Percentiles rank a stretch among this genome's conserved stretches.
Evolutionary conservation across 2,888 invertebrate species (phyloP).

Genomic region (Neoascia interrupta): DNA sequence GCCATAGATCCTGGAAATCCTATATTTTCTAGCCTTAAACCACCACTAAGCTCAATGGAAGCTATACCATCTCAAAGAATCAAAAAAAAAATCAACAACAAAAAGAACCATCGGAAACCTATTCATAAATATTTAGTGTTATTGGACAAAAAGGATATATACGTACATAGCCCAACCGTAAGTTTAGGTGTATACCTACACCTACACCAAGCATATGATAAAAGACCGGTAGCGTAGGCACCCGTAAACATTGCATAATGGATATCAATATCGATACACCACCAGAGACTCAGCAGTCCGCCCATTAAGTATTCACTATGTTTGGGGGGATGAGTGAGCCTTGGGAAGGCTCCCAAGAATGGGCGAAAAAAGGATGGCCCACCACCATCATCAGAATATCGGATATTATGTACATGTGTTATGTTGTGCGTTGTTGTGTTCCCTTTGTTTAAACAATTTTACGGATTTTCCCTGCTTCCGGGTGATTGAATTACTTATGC

Average conservation of each 20-base stretch:
- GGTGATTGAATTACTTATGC: constrained; percentile 67
- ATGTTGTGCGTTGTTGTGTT: constrained; percentile 13
- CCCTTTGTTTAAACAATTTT: constrained; percentile 40
- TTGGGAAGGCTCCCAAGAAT: constrained; percentile 3
- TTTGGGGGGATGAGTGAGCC: neutral
- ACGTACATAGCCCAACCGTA: neutral
- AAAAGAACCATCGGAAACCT: constrained; percentile 2
- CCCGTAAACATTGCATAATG: constrained; percentile 42
- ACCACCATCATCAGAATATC: constrained; percentile 32
- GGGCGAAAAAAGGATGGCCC: constrained; percentile 6
- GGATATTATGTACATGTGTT: constrained; percentile 2
- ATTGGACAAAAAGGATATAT: constrained; percentile 11
- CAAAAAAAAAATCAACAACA: neutral
- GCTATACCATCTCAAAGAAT: neutral
- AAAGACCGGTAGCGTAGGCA: constrained; percentile 9
- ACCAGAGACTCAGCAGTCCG: constrained; percentile 5
- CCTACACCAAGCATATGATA: too few relatives aligned
- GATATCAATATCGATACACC: constrained; percentile 39
- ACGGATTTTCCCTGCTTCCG: constrained; percentile 61
- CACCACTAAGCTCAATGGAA: neutral
- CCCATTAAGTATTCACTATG: constrained; percentile 41
- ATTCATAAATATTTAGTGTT: constrained; percentile 44
- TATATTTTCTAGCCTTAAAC: neutral
- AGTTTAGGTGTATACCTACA: too few relatives aligned
- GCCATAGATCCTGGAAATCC: too few relatives aligned